Base-by-base conservation (phyloP, 2,113 vertebrate genomes). In the Stictonetta naevosa region DNA sequence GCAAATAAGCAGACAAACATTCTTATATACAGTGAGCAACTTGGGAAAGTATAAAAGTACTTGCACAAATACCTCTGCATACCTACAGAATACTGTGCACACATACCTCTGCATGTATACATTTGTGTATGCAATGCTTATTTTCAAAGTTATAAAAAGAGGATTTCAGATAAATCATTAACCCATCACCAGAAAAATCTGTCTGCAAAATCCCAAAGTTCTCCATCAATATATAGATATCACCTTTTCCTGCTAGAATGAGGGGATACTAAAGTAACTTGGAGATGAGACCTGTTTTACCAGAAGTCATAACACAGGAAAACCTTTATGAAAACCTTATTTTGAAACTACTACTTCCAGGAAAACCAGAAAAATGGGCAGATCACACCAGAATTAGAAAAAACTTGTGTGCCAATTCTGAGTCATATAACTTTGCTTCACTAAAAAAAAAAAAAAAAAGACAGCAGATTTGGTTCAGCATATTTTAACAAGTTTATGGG, bases 401-500 rank as follows among this genome's bases (percentile, higher is more conserved):
- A 52, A 1, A 8, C 33, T 38, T 48, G 44, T 1, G 1, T 69
- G 64, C 66, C 73, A 62, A 60, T 71, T 79, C 73, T 91, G 86
- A 96, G 55, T 67, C 85, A 78, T 48, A 55, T 31, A 77, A 34
- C 42, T 75, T 80, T 67, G 83, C 66, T 90, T 92, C 82, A 85
- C 69, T 69, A 88, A 88, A 91, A 95, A 53, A 94, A 53, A 94
- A 53, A 22, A 60, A 56, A 92, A 46, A 93, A 83, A 52, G 83
- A 92, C 74, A 88, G 52, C 60, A 81, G 93, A 83, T 77, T 93
- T 75, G 33, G 76, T 88, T 92, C 76, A 93, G 66, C 52, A 78
- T 94, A 90, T 94, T 92, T 96, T 48, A 48, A 90, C 93, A 95
- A 60, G 58, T 77, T 81, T 86, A 58, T 89, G 84, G 86, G 84